A percentile compares a stretch with the other conserved stretches of the same genome.
phyloP scores from a whole-genome alignment of 2,797 vertebrate species.

The Sebastes aleutianus region DNA sequence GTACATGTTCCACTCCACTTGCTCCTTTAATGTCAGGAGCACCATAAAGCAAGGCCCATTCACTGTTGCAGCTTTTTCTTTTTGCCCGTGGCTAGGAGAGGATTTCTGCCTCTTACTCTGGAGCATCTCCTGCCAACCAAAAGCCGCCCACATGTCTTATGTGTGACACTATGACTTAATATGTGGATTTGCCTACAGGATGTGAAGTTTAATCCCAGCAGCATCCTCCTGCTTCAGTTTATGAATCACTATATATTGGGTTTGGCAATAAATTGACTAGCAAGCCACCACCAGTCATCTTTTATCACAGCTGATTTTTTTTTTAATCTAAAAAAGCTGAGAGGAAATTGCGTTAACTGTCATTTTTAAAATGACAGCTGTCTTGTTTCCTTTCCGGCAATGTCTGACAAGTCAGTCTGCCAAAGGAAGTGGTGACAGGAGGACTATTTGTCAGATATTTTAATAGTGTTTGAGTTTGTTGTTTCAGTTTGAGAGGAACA shows the following conservation, averaged over 20 bases:
- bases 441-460: background rate
- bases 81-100: conserved; percentile 25
- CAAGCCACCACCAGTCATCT: background rate
- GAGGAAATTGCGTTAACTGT: background rate
- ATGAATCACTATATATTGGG: background rate
- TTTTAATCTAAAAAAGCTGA: background rate
- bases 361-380: conserved; percentile 14
- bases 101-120: conserved; percentile 33
- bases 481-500: background rate
- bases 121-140: conserved; percentile 53
- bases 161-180: conserved; percentile 20
- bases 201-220: conserved; percentile 14
- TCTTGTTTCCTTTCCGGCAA: conserved; percentile 21
- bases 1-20: conserved; percentile 45
- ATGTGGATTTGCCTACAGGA: conserved; percentile 39
- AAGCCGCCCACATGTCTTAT: conserved; percentile 55
- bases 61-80: conserved; percentile 24
- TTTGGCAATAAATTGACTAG: background rate
- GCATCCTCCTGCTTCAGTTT: background rate
- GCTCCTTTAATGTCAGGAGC: conserved; percentile 56
- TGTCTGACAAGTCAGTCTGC: conserved; percentile 8
- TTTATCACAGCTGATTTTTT: background rate
- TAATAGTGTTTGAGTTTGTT: background rate
- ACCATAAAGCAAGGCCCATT: conserved; percentile 43
- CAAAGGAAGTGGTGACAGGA: conserved; percentile 63